Base-by-base conservation (phyloP, 2,113 vertebrate genomes). In the Hirundichthys speculiger region DNA sequence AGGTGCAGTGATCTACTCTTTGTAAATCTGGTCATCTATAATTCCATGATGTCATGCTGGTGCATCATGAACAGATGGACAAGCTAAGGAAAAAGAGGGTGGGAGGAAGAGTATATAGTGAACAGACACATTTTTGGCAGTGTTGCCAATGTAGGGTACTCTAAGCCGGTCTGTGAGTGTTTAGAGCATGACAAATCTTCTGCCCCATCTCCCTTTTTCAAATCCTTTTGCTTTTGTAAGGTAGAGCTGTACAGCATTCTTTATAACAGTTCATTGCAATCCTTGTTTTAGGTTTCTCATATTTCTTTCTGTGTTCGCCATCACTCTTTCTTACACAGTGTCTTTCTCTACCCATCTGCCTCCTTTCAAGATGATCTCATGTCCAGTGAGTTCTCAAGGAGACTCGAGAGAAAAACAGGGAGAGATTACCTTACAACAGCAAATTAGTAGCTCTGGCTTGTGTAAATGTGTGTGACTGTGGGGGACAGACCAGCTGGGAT, bases 381-480 rank as follows among this genome's bases (percentile, higher is more conserved):
- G 77, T 83, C 76, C 74, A 72, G 38, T 64, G 41, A 53, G 70
- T 18, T 73, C 74, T 69, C 50, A 24, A 16, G 49, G 62, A 64
- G 71, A 18, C 24, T 30, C 4, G 15, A 40, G 43, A 72, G 38
- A 53, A 51, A 75, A 68, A 75, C 30, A 54, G 77, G 64, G 58
- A 68, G 62, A 64, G 61, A 83, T 86, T 78, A 55, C 55, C 72
- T 83, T 79, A 79, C 75, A 82, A 70, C 64, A 67, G 62, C 61
- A 80, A 76, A 82, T 80, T 63, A 77, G 75, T 81, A 70, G 66
- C 64, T 65, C 62, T 81, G 69, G 19, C 54, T 54, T 72, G 45
- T 54, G 49, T 38, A n/a, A 46, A 46, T 58, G 30, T 47, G 14
- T 56, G 69, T 59, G 55, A 47, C 45, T 66, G 56, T 55, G 22